Percentiles rank a stretch among this genome's conserved stretches.
Evolutionary conservation across 1,140 invertebrate species (phyloP).

Genomic region (Lamellibrachia luymesi): DNA sequence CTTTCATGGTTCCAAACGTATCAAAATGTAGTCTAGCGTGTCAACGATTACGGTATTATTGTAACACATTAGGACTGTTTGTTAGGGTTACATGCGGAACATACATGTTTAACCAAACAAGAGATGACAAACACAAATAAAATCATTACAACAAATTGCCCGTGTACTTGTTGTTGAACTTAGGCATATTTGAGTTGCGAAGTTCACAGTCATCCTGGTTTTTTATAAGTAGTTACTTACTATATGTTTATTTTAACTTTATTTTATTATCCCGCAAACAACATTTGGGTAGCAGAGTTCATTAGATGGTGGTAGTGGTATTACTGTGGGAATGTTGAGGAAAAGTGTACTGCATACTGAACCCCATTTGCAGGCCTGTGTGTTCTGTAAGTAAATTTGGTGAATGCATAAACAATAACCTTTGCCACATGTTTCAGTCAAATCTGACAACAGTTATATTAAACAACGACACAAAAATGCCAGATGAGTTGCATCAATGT

Average conservation of each 20-base stretch:
- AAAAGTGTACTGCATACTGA: too few species aligned
- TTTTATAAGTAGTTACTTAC: too few species aligned
- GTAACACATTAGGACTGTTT: background rate
- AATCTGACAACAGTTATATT: background rate
- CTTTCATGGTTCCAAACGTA: background rate
- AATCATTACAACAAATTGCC: background rate
- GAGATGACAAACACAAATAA: background rate
- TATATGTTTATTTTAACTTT: too few species aligned
- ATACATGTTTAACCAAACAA: background rate
- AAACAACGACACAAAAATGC: background rate
- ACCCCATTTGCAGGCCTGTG: too few species aligned
- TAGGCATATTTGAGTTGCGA: too few species aligned
- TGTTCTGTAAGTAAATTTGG: background rate
- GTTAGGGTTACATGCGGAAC: background rate
- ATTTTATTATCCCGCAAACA: too few species aligned
- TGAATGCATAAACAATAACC: background rate
- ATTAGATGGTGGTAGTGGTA: too few species aligned
- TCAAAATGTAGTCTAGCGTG: background rate
- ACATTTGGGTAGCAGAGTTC: too few species aligned
- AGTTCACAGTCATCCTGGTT: too few species aligned
- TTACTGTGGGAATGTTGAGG: too few species aligned
- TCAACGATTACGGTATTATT: background rate
- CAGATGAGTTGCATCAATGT: background rate
- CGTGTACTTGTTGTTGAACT: background rate
- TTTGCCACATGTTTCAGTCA: background rate